These are phyloP conservation scores for Dynastes grantii DNA, from an alignment of 2,888 invertebrate species.

Conservation along the genomic window DNA sequence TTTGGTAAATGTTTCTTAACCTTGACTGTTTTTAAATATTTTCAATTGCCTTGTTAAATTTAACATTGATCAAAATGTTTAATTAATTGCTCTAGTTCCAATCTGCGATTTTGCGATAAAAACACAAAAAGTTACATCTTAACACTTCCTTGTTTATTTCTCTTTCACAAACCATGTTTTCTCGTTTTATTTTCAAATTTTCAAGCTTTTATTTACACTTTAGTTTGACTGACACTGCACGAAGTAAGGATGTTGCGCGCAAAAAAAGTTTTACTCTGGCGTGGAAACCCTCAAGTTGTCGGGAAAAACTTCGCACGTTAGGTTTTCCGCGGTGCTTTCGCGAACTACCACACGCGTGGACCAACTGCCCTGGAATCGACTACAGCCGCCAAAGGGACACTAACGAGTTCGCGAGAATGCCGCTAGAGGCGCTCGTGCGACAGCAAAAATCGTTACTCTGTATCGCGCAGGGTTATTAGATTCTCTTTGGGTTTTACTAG, in stretches of 20 bases:
- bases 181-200: conserved; percentile 7
- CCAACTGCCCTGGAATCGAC: conserved; percentile 67
- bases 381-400: conserved; percentile 69
- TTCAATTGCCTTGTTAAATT: not conserved
- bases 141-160: conserved; percentile 19
- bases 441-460: conserved; percentile 69
- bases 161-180: conserved; percentile 11
- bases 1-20: not conserved
- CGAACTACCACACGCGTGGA: conserved; percentile 65
- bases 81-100: not conserved
- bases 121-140: conserved; percentile 15
- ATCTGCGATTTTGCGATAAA: not conserved
- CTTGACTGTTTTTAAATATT: not conserved
- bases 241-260: not conserved
- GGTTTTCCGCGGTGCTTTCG: conserved; percentile 58
- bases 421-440: conserved; percentile 63
- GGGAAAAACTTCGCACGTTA: conserved; percentile 49
- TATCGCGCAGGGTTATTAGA: conserved; percentile 63
- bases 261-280: conserved; percentile 35
- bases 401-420: conserved; percentile 62
- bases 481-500: conserved; percentile 39
- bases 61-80: not conserved
- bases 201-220: not conserved
- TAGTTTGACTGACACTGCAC: conserved; percentile 5
- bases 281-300: conserved; percentile 33